Percentiles rank a stretch among this genome's conserved stretches.
phyloP scores from a whole-genome alignment of 1,140 invertebrate genomes.

The Cataglyphis hispanica region DNA sequence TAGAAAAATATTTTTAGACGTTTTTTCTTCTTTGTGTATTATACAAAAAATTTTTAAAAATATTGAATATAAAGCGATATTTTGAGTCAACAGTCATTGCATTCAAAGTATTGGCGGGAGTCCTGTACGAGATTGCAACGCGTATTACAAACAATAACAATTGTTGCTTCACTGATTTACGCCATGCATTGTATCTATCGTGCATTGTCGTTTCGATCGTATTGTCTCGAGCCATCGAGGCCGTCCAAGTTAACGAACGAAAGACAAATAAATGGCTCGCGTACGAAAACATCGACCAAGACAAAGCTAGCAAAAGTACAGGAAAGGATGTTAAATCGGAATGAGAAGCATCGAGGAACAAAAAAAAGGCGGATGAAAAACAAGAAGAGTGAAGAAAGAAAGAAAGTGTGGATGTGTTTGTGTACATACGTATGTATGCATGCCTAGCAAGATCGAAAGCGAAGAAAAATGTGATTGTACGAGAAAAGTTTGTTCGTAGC shows the following conservation, averaged over 20 bases:
- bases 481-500: constrained; percentile 52
- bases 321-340: background rate
- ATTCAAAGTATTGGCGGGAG: background rate
- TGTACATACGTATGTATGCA: background rate
- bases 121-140: background rate
- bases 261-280: constrained; percentile 61
- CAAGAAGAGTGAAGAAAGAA: background rate
- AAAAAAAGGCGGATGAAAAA: constrained; percentile 2
- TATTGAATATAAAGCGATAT: background rate
- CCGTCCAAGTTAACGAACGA: constrained; percentile 54
- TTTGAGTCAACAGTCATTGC: background rate
- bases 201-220: constrained; percentile 3
- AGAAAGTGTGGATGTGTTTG: background rate
- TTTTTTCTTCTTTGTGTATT: background rate
- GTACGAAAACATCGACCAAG: constrained; percentile 37
- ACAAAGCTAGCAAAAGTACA: constrained; percentile 34
- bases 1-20: background rate
- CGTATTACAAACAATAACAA: constrained; percentile 18
- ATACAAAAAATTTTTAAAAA: background rate
- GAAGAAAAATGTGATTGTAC: constrained; percentile 33
- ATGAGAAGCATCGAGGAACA: constrained; percentile 3
- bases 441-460: background rate
- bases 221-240: constrained; percentile 22
- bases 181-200: no score
- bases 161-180: constrained; percentile 18